These are phyloP conservation scores for Plusia festucae DNA, from an alignment of 2,888 invertebrate genomes.

Conservation along the genomic window DNA sequence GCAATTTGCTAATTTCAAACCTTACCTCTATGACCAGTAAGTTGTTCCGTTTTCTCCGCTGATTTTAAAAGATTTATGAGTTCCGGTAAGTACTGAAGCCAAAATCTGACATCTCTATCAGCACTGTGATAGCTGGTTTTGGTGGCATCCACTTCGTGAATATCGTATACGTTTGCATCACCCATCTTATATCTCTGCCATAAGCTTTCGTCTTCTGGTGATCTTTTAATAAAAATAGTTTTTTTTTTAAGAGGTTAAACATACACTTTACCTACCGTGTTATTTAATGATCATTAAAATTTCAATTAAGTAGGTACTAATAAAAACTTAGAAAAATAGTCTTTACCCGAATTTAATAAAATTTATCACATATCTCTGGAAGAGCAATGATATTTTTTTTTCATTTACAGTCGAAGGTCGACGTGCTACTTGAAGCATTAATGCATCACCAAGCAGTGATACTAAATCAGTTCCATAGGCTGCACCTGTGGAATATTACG, in stretches of 20 bases:
- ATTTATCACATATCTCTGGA: conserved; percentile 75
- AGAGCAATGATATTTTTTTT: conserved; percentile 81
- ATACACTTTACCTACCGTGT: too few species aligned
- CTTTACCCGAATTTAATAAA: conserved; percentile 87
- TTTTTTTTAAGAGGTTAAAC: too few species aligned
- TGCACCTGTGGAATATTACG: conserved; percentile 81
- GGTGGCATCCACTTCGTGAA: conserved; percentile 64
- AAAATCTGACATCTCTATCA: conserved; percentile 75
- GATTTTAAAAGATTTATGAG: conserved; percentile 65
- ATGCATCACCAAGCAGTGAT: conserved; percentile 91
- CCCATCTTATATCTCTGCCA: conserved; percentile 90
- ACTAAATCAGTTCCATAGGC: conserved; percentile 91
- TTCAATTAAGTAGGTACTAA: too few species aligned
- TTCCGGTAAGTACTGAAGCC: conserved; percentile 84
- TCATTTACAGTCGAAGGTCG: conserved; percentile 90
- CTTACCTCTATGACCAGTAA: conserved; percentile 72
- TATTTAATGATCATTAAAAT: too few species aligned
- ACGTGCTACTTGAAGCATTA: conserved; percentile 91
- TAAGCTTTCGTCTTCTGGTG: conserved; percentile 88
- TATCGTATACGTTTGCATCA: conserved; percentile 85
- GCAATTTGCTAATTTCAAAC: too few species aligned
- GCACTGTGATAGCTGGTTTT: conserved; percentile 52
- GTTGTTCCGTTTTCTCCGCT: conserved; percentile 72
- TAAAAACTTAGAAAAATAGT: neutral
- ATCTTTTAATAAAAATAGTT: conserved; percentile 73